These are phyloP conservation scores for Alaudala cheleensis DNA, from an alignment of 2,113 vertebrate species.

Conservation along the genomic window DNA sequence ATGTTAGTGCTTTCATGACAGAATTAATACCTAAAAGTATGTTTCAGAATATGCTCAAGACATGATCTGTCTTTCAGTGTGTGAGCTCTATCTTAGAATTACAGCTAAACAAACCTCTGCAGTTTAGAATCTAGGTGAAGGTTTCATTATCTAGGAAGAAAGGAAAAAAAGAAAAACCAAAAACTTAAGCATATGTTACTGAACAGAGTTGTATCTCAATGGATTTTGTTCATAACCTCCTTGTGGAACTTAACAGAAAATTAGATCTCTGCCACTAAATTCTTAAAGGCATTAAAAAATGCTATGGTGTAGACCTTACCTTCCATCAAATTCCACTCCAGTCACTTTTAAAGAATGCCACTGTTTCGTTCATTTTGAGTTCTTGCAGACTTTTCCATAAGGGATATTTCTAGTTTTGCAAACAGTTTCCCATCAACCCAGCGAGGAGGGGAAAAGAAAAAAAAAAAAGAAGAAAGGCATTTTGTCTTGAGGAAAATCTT, in stretches of 20 bases:
- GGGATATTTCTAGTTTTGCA: conserved; percentile 26
- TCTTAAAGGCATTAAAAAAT: conserved; percentile 31
- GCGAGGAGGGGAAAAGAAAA: neutral
- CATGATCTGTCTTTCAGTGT: neutral
- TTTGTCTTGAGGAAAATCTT: conserved; percentile 27
- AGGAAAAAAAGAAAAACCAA: neutral
- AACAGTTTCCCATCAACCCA: conserved; percentile 15
- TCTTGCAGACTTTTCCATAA: conserved; percentile 38
- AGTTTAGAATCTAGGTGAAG: neutral
- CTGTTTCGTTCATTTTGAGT: neutral
- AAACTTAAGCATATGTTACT: neutral
- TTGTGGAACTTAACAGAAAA: conserved; percentile 63
- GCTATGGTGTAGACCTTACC: neutral
- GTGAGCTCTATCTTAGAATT: conserved; percentile 25
- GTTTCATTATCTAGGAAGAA: conserved; percentile 10
- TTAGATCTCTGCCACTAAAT: conserved; percentile 34
- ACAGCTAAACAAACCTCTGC: neutral
- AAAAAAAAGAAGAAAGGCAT: neutral
- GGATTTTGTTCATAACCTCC: conserved; percentile 22
- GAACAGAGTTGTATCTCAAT: conserved; percentile 7
- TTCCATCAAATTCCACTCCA: conserved; percentile 49
- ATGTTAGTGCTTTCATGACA: neutral
- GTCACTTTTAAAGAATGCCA: conserved; percentile 53
- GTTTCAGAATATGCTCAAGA: neutral
- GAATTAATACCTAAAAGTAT: neutral